Evolutionary conservation across 2,113 vertebrate species (phyloP), one percentile per base, ranked within the genome.

Genomic region (Rhipidura dahli): DNA sequence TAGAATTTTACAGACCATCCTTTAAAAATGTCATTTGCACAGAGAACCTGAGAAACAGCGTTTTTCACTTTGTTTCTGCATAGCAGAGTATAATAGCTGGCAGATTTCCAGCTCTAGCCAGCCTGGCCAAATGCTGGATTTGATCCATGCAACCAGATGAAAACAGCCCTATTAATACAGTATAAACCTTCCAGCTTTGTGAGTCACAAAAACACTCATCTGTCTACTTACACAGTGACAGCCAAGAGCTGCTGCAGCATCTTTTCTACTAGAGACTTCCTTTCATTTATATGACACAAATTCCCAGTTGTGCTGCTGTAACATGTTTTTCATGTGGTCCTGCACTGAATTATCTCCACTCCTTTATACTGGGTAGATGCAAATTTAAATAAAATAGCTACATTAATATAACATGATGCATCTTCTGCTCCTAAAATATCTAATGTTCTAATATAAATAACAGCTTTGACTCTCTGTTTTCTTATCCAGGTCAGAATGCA

Each of bases 251-350:
- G 88, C 77, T 83, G 68, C 26, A 85, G 40, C 66, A 89, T 84
- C 82, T 95, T 95, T 96, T 73, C 86, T 96, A 19, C 89, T 86
- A 20, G 49, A 93, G 31, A 44, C 33, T 79, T 86, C 73, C 71
- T 87, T 96, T 96, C 93, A 95, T 91, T 96, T 95, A 19, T 85
- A 44, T 93, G 73, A 96, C 59, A 97, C 50, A 94, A 95, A 97
- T 81, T 97, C 97, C 94, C 93, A 89, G 71, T 54, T 57, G 90
- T 87, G 86, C 64, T 89, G 64, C 92, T 65, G 42, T 79, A 89
- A 89, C 56, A 61, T 63, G 77, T 66, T 95, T 94, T 95, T 95
- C 73, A 92, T 81, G 79, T 79, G 76, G 89, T 92, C 87, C 75
- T 7, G 15, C 57, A 89, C 83, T 93, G 93, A 73, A 96, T 96